Evolutionary conservation across 2,113 vertebrate species (phyloP), one percentile per base, ranked within the genome.

Genomic region (Urocynchramus pylzowi): DNA sequence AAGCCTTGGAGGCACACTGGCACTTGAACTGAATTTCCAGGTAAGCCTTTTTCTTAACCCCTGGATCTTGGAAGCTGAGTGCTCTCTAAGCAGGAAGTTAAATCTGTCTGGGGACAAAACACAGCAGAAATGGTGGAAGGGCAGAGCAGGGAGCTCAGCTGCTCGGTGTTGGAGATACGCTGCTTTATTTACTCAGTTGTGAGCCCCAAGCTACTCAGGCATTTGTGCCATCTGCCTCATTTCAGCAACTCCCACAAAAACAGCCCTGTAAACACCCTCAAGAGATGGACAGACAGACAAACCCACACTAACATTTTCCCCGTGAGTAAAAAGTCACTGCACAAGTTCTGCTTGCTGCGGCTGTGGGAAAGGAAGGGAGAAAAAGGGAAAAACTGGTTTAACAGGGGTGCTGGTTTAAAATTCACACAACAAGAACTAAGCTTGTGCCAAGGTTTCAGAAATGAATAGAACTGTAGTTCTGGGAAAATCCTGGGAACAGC

Each of bases 41-140:
- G 95, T 97, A 97, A 97, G 96, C 10, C 20, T 86, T 45, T 77
- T 39, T 64, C 74, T 71, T 49, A 53, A 91, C 14, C 5, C 16
- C 54, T 0, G 2, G 60, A 35, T 65, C 47, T 57, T 44, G 47
- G n/a, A 6, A 75, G 70, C 77, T 28, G 64, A 59, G 79, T 0
- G 2, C 50, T 83, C 49, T 57, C 61, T 67, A 56, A 95, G 24
- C 77, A 94, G 96, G 90, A 95, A 95, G 80, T 89, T 35, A 45
- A 78, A 73, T n/a, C 14, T 42, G 20, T 19, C 27, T 60, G 76
- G 69, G 44, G n/a, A 21, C 7, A 42, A 31, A 82, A 10, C 20
- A n/a, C 24, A 27, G 68, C 39, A 75, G 63, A 61, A 89, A 50
- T 12, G 77, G 57, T 63, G 54, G 39, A 45, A 63, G 0, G 9